A percentile compares a stretch with the other conserved stretches of the same genome.
phyloP scores from a whole-genome alignment of 1,140 invertebrate genomes.

The Caenorhabditis latens region DNA sequence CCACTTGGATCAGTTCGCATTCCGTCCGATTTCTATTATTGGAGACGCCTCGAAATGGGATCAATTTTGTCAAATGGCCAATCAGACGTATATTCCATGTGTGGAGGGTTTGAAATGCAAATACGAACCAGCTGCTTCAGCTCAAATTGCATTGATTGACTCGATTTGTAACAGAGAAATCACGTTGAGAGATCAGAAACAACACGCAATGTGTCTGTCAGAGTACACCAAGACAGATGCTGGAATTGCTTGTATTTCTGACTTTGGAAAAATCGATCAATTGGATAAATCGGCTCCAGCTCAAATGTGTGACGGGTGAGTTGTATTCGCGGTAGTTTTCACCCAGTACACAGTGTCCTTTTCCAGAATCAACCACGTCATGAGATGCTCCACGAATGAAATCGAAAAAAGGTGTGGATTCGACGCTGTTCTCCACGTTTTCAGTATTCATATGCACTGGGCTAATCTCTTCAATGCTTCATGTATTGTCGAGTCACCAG shows the following conservation, averaged over 20 bases:
- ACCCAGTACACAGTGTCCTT: neutral
- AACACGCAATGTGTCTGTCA: slow-evolving; percentile 66
- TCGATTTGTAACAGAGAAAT: slow-evolving; percentile 69
- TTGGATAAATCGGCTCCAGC: slow-evolving; percentile 65
- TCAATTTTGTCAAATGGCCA: slow-evolving; percentile 68
- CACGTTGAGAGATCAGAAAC: slow-evolving; percentile 67
- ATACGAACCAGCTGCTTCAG: slow-evolving; percentile 73
- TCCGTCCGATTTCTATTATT: slow-evolving; percentile 72
- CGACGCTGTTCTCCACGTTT: slow-evolving; percentile 75
- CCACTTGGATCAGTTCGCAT: slow-evolving; percentile 69
- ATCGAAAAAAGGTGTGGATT: slow-evolving; percentile 70
- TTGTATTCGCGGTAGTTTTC: neutral
- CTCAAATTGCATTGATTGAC: slow-evolving; percentile 70
- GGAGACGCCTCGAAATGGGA: slow-evolving; percentile 72
- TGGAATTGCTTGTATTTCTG: slow-evolving; percentile 68
- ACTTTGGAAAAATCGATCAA: slow-evolving; percentile 70
- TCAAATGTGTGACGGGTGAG: slow-evolving; percentile 68
- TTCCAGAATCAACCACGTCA: slow-evolving; percentile 68
- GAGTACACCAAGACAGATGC: slow-evolving; percentile 64
- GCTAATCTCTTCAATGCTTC: slow-evolving; percentile 69
- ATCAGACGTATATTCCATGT: slow-evolving; percentile 69
- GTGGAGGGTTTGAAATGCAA: slow-evolving; percentile 69
- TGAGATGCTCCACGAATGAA: slow-evolving; percentile 66
- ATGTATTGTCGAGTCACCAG: slow-evolving; percentile 65
- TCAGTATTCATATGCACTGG: slow-evolving; percentile 73